Evolutionary conservation across 2,113 vertebrate species (phyloP).

Genomic region (Potamarius usumacintae): DNA sequence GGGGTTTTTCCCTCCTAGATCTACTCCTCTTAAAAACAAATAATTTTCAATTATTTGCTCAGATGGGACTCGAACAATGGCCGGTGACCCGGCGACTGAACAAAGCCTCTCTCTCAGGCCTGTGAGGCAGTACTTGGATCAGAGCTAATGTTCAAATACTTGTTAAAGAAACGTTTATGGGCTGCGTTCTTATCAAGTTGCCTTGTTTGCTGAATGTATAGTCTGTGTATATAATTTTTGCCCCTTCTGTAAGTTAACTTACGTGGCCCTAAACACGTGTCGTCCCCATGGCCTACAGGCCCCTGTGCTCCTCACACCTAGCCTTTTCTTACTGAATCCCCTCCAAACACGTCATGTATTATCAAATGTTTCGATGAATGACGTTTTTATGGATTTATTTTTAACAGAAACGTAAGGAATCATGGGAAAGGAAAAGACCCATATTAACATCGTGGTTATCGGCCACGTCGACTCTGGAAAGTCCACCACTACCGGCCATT

Average conservation of each 20-base stretch:
- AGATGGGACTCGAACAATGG: neutral
- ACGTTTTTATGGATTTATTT: too few species aligned
- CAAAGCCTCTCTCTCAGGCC: slow-evolving; percentile 62
- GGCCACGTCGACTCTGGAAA: slow-evolving; percentile 84
- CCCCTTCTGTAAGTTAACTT: slow-evolving; percentile 62
- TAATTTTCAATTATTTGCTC: neutral
- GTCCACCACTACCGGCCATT: slow-evolving; percentile 79
- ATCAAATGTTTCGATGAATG: neutral
- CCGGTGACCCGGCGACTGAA: slow-evolving; percentile 57
- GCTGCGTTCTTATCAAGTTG: neutral
- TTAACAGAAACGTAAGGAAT: slow-evolving; percentile 66
- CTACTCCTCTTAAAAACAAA: too few species aligned
- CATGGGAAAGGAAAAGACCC: slow-evolving; percentile 80
- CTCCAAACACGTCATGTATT: too few species aligned
- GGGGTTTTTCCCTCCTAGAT: too few species aligned
- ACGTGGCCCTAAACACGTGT: slow-evolving; percentile 77
- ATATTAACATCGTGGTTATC: slow-evolving; percentile 85
- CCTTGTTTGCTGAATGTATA: neutral
- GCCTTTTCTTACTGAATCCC: too few species aligned
- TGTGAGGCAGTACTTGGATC: neutral
- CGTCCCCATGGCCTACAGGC: slow-evolving; percentile 61
- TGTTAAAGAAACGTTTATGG: too few species aligned
- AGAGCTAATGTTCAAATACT: neutral
- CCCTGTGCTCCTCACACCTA: neutral
- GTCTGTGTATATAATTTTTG: neutral